These are phyloP conservation scores for Cydia strobilella DNA, from an alignment of 1,140 invertebrate species.

Conservation along the genomic window DNA sequence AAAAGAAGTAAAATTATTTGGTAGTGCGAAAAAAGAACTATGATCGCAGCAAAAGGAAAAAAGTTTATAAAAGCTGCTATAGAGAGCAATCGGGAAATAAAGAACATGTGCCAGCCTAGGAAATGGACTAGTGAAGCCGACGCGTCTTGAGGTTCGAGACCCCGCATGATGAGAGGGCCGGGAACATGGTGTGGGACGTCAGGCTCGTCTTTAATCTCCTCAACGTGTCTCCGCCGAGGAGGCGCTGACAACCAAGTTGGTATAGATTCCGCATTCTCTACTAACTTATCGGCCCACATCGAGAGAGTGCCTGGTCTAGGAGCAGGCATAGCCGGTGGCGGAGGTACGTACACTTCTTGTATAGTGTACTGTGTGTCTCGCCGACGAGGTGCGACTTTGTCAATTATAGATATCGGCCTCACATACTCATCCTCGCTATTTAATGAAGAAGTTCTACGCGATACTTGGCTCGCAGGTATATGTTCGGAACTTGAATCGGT, in stretches of 20 bases:
- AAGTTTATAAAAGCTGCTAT: conserved; percentile 86
- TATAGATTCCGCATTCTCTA: conserved; percentile 69
- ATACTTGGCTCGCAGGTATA: conserved; percentile 33
- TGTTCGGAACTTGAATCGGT: conserved; percentile 62
- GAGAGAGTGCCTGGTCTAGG: conserved; percentile 65
- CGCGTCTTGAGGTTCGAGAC: conserved; percentile 85
- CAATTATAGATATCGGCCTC: conserved; percentile 66
- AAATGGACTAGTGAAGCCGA: conserved; percentile 84
- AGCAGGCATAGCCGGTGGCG: conserved; percentile 59
- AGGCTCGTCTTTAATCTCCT: conserved; percentile 64
- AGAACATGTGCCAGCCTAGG: conserved; percentile 87
- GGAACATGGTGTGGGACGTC: conserved; percentile 63
- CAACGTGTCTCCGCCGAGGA: conserved; percentile 59
- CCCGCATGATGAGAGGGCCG: conserved; percentile 66
- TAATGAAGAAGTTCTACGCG: conserved; percentile 32
- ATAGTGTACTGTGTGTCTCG: conserved; percentile 59
- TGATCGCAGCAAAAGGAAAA: conserved; percentile 81
- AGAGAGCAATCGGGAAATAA: conserved; percentile 84
- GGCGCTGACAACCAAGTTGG: conserved; percentile 71
- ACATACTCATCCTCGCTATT: conserved; percentile 66
- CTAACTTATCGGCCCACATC: conserved; percentile 69
- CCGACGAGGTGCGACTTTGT: conserved; percentile 67
- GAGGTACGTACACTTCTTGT: conserved; percentile 61
- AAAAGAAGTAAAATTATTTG: conserved; percentile 81
- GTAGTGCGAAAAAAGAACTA: conserved; percentile 82